Evolutionary conservation across 1,140 invertebrate species (phyloP).

Genomic region (Drosophila kepulauana): DNA sequence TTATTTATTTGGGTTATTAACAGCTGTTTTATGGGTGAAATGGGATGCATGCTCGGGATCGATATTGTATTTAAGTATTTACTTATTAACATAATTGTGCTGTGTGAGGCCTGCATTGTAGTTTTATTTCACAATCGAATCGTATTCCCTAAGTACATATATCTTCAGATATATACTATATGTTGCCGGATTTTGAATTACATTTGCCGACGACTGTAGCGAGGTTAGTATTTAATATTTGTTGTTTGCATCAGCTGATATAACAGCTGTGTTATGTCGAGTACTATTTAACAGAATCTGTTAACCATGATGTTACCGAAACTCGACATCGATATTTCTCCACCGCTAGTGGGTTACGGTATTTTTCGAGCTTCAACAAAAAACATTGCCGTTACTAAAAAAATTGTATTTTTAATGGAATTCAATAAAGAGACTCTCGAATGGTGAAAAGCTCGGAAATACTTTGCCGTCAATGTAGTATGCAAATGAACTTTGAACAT

Average conservation of each 20-base stretch:
- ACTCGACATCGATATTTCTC: no score
- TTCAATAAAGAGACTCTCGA: no score
- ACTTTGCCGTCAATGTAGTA: no score
- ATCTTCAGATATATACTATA: background rate
- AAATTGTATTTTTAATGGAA: no score
- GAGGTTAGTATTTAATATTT: background rate
- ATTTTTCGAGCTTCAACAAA: background rate
- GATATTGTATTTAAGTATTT: slow-evolving; percentile 15
- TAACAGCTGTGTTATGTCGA: background rate
- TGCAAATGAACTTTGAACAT: no score
- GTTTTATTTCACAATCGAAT: background rate
- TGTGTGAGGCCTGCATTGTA: background rate
- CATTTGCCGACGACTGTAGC: background rate
- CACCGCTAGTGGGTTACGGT: no score
- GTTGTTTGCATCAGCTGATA: slow-evolving; percentile 17
- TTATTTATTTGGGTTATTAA: slow-evolving; percentile 17
- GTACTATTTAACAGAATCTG: background rate
- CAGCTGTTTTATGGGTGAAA: slow-evolving; percentile 29
- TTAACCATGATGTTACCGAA: background rate
- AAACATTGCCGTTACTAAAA: no score
- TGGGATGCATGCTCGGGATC: background rate
- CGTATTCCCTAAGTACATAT: background rate
- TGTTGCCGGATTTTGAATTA: background rate
- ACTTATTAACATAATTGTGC: slow-evolving; percentile 25
- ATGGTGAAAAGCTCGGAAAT: no score